Evolutionary conservation across 2,888 invertebrate genomes (phyloP).

Genomic region (Nasonia oneida): DNA sequence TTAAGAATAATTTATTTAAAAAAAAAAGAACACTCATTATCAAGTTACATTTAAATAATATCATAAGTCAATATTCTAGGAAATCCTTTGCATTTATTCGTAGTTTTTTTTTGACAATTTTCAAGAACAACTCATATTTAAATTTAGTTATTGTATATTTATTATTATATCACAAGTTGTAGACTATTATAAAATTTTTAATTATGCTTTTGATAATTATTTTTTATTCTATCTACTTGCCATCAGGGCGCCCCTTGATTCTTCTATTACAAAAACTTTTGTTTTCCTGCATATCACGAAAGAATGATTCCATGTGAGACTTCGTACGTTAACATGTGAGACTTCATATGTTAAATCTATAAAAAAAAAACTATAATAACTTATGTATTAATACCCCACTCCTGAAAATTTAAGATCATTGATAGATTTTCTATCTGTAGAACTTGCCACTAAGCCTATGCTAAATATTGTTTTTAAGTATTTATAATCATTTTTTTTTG

Average conservation of each 20-base stretch:
- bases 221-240: too few species aligned
- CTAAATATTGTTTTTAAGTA: neutral
- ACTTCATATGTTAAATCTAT: neutral
- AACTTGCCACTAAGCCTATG: neutral
- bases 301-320: neutral
- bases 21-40: too few species aligned
- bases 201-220: too few species aligned
- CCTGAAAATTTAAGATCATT: neutral
- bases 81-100: too few species aligned
- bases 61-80: too few species aligned
- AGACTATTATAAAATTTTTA: too few species aligned
- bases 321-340: neutral
- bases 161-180: too few species aligned
- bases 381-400: neutral
- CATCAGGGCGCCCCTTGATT: neutral
- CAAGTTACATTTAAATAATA: too few species aligned
- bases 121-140: too few species aligned
- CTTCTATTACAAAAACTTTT: neutral
- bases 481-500: neutral
- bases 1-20: too few species aligned
- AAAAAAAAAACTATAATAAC: neutral
- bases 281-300: neutral
- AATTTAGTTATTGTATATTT: too few species aligned
- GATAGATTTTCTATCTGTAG: neutral
- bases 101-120: too few species aligned